Base-by-base conservation (phyloP, 2,113 vertebrate genomes). In the Lepus timidus region DNA sequence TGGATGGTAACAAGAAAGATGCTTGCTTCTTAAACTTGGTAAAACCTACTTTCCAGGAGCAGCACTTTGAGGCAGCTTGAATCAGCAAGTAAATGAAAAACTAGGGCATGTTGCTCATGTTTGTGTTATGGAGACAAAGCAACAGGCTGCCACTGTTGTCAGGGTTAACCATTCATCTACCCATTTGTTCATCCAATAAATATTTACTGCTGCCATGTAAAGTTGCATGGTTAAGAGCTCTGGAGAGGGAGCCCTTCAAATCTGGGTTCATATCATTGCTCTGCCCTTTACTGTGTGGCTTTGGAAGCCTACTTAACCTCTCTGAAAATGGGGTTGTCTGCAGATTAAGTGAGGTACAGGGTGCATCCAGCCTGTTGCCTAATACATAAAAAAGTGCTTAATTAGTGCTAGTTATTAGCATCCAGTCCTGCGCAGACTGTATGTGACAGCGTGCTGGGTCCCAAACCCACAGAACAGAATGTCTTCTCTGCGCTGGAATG, bases 101-200 rank as follows among this genome's bases (percentile, higher is more conserved):
- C 90, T 81, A 74, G 31, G 90, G 58, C 58, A 58, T 73, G 36
- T 58, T 58, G 52, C 79, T 97, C 88, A 80, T 70, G 29, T 79
- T 93, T 95, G 65, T 88, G 75, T 96, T 29, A 27, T 25, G 31
- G 93, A 94, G 88, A 55, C 80, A 62, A 93, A 95, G 65, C 73
- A 96, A 85, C 14, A 79, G 76, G n/a, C 74, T 55, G 29, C 61
- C 33, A 23, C 49, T 55, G 44, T 49, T 61, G 52, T 85, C 73
- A 90, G 25, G 49, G 92, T 94, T 96, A 94, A 92, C 81, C 78
- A 93, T 95, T 95, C 95, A 95, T 91, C 88, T 58, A 62, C 27
- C 11, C 80, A 68, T 90, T 90, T 82, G 90, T 96, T 88, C 93
- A 17, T n/a, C 58, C 81, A 75, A 71, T 92, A 93, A 97, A 88